These are phyloP conservation scores for Hyles vespertilio DNA, from an alignment of 1,140 invertebrate genomes.

Conservation along the genomic window DNA sequence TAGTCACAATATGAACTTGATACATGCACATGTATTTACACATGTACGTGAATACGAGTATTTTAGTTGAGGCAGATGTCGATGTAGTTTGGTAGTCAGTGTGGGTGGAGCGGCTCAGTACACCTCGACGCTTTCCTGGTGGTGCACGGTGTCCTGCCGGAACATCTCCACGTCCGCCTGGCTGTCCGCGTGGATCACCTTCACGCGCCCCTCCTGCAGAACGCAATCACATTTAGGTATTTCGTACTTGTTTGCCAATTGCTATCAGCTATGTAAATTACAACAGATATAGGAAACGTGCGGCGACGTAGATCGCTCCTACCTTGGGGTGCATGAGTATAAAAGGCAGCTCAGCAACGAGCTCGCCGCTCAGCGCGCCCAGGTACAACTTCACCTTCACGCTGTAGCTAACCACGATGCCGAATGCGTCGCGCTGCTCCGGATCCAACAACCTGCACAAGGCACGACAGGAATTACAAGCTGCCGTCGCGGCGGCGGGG, in stretches of 20 bases:
- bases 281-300: too few relatives aligned
- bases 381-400: slow-evolving; percentile 97
- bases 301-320: too few relatives aligned
- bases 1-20: too few relatives aligned
- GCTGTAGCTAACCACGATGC: slow-evolving; percentile 92
- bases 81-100: not conserved
- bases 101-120: slow-evolving; percentile 33
- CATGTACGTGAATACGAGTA: too few relatives aligned
- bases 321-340: slow-evolving; percentile 97
- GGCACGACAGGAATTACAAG: too few relatives aligned
- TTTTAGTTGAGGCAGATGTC: not conserved
- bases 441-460: slow-evolving; percentile 82
- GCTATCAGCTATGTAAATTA: too few relatives aligned
- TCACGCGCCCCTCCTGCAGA: slow-evolving; percentile 74
- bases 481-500: too few relatives aligned
- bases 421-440: slow-evolving; percentile 90
- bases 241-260: too few relatives aligned
- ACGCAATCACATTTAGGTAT: not conserved
- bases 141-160: slow-evolving; percentile 78
- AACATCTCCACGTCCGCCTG: slow-evolving; percentile 80
- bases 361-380: slow-evolving; percentile 94
- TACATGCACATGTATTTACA: too few relatives aligned
- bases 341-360: slow-evolving; percentile 97
- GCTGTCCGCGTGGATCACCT: slow-evolving; percentile 78
- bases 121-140: slow-evolving; percentile 74